Conservation (phyloP, 1,140 invertebrate genomes). For the Trypoxylus dichotomus region DNA sequence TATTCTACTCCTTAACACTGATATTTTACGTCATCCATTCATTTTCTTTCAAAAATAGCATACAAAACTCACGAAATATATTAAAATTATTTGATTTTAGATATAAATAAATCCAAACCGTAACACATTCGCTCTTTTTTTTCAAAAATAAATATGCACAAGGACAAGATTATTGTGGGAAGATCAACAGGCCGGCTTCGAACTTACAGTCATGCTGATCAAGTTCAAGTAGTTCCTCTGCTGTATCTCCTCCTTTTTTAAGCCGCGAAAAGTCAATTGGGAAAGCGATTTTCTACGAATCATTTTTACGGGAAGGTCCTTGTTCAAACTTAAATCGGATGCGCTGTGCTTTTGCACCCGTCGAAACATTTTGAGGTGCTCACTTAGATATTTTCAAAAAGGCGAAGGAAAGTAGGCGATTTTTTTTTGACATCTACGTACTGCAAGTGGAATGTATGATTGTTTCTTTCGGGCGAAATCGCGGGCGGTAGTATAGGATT, state of each 20-base stretch:
- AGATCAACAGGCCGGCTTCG: background rate
- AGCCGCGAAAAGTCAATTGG: background rate
- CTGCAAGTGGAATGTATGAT: background rate
- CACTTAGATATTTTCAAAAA: background rate
- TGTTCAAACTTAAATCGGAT: conserved; percentile 4
- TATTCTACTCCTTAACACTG: too few relatives aligned
- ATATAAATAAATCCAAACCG: background rate
- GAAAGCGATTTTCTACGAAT: conserved; percentile 1
- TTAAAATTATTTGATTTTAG: background rate
- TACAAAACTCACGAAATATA: background rate
- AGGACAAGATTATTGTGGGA: too few relatives aligned
- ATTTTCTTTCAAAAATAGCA: background rate
- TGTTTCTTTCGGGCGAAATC: background rate
- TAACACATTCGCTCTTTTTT: background rate
- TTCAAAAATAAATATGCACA: background rate
- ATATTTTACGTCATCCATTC: too few relatives aligned
- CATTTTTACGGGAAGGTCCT: background rate
- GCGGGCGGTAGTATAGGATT: background rate
- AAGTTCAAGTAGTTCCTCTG: conserved; percentile 14
- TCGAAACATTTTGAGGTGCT: background rate
- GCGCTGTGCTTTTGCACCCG: conserved; percentile 1
- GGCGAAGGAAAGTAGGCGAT: background rate
- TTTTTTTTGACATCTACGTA: background rate
- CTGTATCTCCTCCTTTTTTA: conserved; percentile 25
- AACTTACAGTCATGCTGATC: conserved; percentile 26